phyloP scores from a whole-genome alignment of 1,140 invertebrate genomes.

The Drusus annulatus region DNA sequence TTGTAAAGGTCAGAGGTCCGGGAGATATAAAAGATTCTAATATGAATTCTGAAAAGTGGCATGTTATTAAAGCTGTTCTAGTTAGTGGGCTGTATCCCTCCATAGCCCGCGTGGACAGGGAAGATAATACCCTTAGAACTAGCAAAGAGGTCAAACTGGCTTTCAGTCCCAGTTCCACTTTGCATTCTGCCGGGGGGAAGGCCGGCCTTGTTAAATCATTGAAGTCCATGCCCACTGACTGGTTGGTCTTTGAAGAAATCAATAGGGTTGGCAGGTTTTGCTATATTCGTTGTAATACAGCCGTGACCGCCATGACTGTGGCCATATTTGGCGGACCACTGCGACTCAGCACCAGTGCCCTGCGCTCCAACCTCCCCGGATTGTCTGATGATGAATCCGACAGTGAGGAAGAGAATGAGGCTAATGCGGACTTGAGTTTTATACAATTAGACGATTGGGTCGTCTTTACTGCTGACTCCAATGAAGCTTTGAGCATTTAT shows the following conservation, averaged over 20 bases:
- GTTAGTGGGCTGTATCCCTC: conserved; percentile 92
- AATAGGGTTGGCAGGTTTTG: conserved; percentile 76
- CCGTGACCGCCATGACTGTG: conserved; percentile 85
- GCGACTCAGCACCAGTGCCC: conserved; percentile 71
- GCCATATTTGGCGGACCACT: conserved; percentile 83
- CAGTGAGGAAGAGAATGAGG: conserved; percentile 71
- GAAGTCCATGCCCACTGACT: conserved; percentile 80
- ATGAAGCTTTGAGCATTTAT: conserved; percentile 78
- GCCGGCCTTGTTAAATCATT: conserved; percentile 63
- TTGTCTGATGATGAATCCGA: conserved; percentile 70
- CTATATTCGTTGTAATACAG: conserved; percentile 82
- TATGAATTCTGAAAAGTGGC: conserved; percentile 91
- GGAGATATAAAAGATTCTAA: conserved; percentile 87
- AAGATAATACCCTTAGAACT: conserved; percentile 66
- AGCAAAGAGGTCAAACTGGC: conserved; percentile 82
- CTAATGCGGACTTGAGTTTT: conserved; percentile 63
- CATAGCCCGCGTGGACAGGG: conserved; percentile 77
- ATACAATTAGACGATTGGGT: conserved; percentile 84
- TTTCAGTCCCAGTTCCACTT: conserved; percentile 83
- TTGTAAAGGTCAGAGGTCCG: conserved; percentile 83
- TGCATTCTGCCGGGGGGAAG: conserved; percentile 68
- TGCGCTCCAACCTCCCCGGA: conserved; percentile 67
- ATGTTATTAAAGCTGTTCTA: conserved; percentile 91
- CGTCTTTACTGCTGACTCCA: conserved; percentile 80
- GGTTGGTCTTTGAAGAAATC: conserved; percentile 90